Conservation (phyloP, 2,113 vertebrate genomes). For the Mungos mungo region DNA sequence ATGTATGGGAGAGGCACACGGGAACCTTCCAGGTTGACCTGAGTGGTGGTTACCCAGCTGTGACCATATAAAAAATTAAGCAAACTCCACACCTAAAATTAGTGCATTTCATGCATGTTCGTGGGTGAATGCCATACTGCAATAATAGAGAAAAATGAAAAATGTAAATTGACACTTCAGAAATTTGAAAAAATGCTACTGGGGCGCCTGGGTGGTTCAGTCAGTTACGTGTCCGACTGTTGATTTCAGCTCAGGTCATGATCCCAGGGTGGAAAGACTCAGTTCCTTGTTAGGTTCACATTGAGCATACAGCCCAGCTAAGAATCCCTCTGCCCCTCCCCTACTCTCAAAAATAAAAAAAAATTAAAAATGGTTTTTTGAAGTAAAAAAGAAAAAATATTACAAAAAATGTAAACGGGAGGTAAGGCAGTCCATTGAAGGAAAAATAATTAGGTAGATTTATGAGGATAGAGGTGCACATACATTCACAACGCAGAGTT, state of each 20-base stretch:
- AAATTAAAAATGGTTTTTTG: too few species aligned
- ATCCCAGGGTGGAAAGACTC: too few species aligned
- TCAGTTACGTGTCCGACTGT: too few species aligned
- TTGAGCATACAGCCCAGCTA: too few species aligned
- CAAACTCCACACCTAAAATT: background rate
- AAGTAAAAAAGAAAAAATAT: background rate
- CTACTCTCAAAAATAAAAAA: too few species aligned
- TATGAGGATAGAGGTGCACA: too few species aligned
- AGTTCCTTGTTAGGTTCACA: too few species aligned
- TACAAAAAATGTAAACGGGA: background rate
- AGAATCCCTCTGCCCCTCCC: too few species aligned
- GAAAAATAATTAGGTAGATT: background rate
- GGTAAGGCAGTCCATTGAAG: background rate
- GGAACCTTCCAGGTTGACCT: background rate
- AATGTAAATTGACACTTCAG: background rate
- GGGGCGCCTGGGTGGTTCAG: too few species aligned
- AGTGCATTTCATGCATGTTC: background rate
- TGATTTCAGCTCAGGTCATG: too few species aligned
- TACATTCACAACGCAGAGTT: background rate
- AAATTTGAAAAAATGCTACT: background rate
- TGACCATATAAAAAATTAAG: background rate
- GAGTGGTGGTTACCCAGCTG: background rate
- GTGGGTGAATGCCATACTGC: background rate
- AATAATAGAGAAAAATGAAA: background rate
- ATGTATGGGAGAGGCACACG: background rate